phyloP scores from a whole-genome alignment of 2,888 invertebrate species.

The Limnephilus lunatus region DNA sequence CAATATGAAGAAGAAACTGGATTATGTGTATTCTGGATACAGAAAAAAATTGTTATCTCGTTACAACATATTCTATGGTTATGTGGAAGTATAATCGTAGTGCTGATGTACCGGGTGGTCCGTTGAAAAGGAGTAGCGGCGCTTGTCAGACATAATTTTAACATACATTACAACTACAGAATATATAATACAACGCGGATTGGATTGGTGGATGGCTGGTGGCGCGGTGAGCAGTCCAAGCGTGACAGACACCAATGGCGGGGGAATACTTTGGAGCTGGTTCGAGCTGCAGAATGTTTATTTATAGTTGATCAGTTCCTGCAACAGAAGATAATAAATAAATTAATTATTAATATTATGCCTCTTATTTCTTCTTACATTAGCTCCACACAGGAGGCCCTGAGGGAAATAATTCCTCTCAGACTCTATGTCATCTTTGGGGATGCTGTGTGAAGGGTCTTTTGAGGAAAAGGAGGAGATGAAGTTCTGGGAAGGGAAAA shows the following conservation, averaged over 20 bases:
- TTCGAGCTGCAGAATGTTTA: background rate
- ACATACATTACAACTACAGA: background rate
- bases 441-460: no score
- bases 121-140: background rate
- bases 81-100: background rate
- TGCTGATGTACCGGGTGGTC: background rate
- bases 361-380: no score
- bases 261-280: constrained; percentile 8
- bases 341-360: no score
- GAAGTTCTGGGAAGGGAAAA: no score
- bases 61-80: background rate
- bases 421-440: no score
- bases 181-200: background rate
- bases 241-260: background rate
- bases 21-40: background rate
- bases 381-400: no score
- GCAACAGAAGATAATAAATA: background rate
- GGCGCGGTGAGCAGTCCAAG: background rate
- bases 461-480: no score
- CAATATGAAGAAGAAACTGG: background rate
- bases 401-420: no score
- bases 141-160: background rate
- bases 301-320: constrained; percentile 36
- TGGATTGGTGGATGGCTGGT: background rate
- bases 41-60: background rate